Evolutionary conservation across 53 echinoderm and acorn worm species (phyloP).

Genomic region (Paracentrotus lividus): DNA sequence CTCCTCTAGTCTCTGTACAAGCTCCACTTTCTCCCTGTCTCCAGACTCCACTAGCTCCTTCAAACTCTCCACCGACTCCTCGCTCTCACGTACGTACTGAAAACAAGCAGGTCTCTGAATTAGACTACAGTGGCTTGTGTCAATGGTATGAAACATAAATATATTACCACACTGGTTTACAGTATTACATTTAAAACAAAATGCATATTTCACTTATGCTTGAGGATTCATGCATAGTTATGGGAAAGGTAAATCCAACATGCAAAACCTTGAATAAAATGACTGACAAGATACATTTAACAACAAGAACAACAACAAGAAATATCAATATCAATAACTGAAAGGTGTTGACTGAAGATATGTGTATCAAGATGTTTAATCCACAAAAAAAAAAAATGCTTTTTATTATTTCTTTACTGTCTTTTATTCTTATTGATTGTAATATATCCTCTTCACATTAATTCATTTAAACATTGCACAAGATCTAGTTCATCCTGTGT

Average conservation of each 20-base stretch:
- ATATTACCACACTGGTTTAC: no score
- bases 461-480: background rate
- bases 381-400: no score
- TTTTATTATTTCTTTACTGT: background rate
- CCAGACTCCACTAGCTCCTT: slow-evolving; percentile 91
- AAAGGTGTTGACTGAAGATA: background rate
- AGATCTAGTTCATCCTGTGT: background rate
- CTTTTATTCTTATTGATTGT: background rate
- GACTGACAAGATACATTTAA: background rate
- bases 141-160: no score
- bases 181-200: no score
- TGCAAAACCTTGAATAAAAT: background rate
- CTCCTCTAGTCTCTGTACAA: slow-evolving; percentile 90
- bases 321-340: background rate
- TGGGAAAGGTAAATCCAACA: background rate
- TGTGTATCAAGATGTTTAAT: background rate
- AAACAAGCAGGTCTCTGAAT: background rate
- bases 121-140: no score
- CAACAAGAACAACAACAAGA: background rate
- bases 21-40: slow-evolving; percentile 95
- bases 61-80: slow-evolving; percentile 88
- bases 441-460: background rate
- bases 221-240: background rate
- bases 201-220: background rate
- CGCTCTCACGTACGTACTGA: slow-evolving; percentile 93